Evolutionary conservation across 2,888 invertebrate species (phyloP).

Genomic region (Heliconius ismenius): DNA sequence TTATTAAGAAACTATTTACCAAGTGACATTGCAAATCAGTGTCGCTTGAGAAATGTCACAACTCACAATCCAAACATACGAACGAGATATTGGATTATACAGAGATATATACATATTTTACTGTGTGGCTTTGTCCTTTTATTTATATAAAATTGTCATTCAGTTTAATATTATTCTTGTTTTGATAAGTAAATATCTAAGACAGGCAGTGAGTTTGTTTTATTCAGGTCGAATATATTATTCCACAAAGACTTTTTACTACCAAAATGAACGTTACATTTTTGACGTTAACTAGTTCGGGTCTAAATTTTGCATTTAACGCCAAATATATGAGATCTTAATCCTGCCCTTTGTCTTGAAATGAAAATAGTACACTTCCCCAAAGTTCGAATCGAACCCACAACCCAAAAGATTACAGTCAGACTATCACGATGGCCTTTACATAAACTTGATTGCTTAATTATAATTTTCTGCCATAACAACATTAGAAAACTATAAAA

Average conservation of each 20-base stretch:
- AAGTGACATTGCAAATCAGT: not conserved
- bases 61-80: not conserved
- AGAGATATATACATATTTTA: not conserved
- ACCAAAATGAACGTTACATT: not conserved
- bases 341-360: not conserved
- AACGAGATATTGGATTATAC: not conserved
- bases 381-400: not conserved
- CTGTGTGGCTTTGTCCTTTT: not conserved
- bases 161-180: not conserved
- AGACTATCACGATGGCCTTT: not conserved
- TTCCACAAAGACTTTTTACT: not conserved
- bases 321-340: not conserved
- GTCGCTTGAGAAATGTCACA: not conserved
- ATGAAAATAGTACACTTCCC: too few species aligned
- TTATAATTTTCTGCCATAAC: not conserved
- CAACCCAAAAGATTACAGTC: not conserved
- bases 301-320: not conserved
- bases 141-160: not conserved
- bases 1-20: too few species aligned
- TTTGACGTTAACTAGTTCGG: not conserved
- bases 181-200: not conserved
- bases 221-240: not conserved
- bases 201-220: not conserved
- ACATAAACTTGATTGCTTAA: not conserved
- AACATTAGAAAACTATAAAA: constrained; percentile 1